These are phyloP conservation scores for Rynchops niger DNA, from an alignment of 2,113 vertebrate genomes.

Conservation along the genomic window DNA sequence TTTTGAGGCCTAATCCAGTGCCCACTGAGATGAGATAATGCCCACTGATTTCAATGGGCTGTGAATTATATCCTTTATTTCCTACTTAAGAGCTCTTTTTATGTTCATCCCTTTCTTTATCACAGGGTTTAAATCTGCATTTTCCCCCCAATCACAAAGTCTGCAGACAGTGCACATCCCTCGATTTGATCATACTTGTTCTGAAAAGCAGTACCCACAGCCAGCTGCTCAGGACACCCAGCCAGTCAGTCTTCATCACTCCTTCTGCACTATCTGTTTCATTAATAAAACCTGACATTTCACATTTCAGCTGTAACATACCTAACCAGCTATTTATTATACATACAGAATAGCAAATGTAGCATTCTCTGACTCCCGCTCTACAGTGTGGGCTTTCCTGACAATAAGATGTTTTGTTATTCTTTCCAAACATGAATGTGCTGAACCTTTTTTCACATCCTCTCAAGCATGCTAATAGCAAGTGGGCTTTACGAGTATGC, in stretches of 20 bases:
- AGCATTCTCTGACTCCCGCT: constrained; percentile 32
- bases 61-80: constrained; percentile 39
- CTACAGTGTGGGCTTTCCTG: neutral
- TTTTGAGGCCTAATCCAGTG: constrained; percentile 40
- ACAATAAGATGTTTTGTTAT: constrained; percentile 63
- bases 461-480: constrained; percentile 67
- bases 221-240: neutral
- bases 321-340: constrained; percentile 39
- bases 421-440: constrained; percentile 67
- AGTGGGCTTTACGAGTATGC: constrained; percentile 59
- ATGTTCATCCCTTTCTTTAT: constrained; percentile 14
- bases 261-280: neutral
- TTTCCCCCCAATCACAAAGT: neutral
- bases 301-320: constrained; percentile 38
- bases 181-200: neutral
- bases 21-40: constrained; percentile 53
- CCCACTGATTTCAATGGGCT: constrained; percentile 26
- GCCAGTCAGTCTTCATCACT: constrained; percentile 35
- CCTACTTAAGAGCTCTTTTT: neutral
- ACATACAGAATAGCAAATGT: constrained; percentile 20
- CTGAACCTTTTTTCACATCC: constrained; percentile 67
- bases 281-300: constrained; percentile 69
- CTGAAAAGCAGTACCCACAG: constrained; percentile 2
- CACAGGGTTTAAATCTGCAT: neutral
- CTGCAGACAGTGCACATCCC: neutral